phyloP scores from a whole-genome alignment of 2,797 vertebrate species.

The Acipenser transmontanus region DNA sequence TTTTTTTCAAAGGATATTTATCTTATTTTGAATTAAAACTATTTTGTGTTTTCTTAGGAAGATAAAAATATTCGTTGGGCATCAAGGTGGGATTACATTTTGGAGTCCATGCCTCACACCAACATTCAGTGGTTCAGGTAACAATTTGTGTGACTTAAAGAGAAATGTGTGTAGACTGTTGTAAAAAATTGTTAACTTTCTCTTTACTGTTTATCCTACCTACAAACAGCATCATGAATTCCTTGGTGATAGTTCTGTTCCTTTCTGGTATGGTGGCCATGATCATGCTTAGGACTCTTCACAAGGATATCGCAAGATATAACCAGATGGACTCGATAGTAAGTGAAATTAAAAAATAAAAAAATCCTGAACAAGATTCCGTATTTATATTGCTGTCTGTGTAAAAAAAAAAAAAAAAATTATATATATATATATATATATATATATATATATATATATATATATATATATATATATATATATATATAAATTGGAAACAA shows the following conservation, averaged over 20 bases:
- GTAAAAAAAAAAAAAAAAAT: no score
- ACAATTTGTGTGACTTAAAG: conserved; percentile 22
- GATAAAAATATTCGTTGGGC: conserved; percentile 80
- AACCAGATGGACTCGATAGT: conserved; percentile 93
- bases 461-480: no score
- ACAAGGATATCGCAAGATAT: conserved; percentile 90
- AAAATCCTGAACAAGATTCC: no score
- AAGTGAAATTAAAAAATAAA: conserved; percentile 39
- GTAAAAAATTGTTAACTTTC: neutral
- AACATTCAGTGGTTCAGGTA: conserved; percentile 95
- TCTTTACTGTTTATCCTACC: conserved; percentile 5
- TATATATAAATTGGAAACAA: no score
- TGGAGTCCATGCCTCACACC: conserved; percentile 90
- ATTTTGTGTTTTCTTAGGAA: conserved; percentile 53
- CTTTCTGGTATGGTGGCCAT: conserved; percentile 91
- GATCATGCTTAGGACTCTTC: conserved; percentile 86
- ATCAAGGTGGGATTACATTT: conserved; percentile 90
- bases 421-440: no score
- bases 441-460: no score
- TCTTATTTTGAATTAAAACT: no score
- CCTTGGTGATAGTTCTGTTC: conserved; percentile 88
- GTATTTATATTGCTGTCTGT: no score
- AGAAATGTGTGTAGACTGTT: no score
- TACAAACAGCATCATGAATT: conserved; percentile 84
- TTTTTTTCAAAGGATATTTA: no score